phyloP scores from a whole-genome alignment of 1,140 invertebrate genomes.

The Polypedilum vanderplanki region DNA sequence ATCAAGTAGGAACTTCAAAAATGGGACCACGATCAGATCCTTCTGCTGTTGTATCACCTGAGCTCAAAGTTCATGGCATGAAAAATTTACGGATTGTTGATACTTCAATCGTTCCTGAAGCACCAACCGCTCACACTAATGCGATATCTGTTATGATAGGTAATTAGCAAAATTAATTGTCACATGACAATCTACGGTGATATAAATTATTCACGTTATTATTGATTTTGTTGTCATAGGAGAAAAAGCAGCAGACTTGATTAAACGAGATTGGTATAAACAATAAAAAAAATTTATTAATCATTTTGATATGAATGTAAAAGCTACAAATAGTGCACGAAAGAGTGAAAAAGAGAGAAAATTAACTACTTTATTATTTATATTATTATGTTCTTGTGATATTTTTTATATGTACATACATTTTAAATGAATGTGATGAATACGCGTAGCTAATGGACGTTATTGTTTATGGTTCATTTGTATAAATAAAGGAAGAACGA shows the following conservation, averaged over 20 bases:
- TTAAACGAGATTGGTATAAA: conserved; percentile 54
- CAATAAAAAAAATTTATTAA: not conserved
- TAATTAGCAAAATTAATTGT: not conserved
- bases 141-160: conserved; percentile 76
- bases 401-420: not conserved
- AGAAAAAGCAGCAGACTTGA: conserved; percentile 76
- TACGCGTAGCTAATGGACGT: not conserved
- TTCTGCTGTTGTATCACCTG: conserved; percentile 63
- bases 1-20: conserved; percentile 63
- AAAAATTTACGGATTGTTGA: conserved; percentile 65
- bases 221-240: not conserved
- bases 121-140: conserved; percentile 65
- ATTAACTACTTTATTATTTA: not conserved
- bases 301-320: not conserved
- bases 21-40: conserved; percentile 65
- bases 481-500: not conserved
- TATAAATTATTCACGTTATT: not conserved
- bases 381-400: conserved; percentile 1
- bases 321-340: not conserved
- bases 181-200: too few species aligned
- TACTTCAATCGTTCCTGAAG: conserved; percentile 64
- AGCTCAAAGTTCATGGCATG: conserved; percentile 62
- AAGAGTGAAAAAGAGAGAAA: too few species aligned
- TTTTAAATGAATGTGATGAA: not conserved
- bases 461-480: not conserved